Base-by-base conservation (phyloP, 2,113 vertebrate species). In the Aspiorhynchus laticeps region DNA sequence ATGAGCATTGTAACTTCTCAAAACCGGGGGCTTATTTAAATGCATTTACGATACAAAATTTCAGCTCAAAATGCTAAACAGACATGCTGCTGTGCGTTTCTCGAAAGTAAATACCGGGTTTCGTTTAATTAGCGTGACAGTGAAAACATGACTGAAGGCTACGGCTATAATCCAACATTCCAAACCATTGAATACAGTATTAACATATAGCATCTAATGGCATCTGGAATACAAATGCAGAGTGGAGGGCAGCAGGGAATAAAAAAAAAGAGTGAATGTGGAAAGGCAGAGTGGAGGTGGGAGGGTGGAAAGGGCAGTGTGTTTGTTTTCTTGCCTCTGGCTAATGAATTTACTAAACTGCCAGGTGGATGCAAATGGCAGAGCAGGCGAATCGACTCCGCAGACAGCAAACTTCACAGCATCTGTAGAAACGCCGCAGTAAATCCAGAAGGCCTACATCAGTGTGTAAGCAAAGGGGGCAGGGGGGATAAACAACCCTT, bases 261-360 rank as follows among this genome's bases (percentile, higher is more conserved):
- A 83, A 78, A 85, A 38, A 74, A 76, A 85, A 41, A 76, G 79
- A 86, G 41, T 9, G 28, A 80, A 67, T 38, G 41, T 73, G 43
- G 71, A 73, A 80, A 73, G 28, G 77, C 38, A 59, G 51, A 59
- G 7, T 21, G 26, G 76, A 74, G 73, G 67, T 79, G 79, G 48
- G 80, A 51, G 80, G 81, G 36, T 36, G 56, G 26, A 74, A 69
- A 84, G 87, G 74, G 61, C 63, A 46, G 87, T 73, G 46, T 81
- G 82, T 88, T 67, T 89, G 85, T 88, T 87, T 88, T 81, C 53
- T 83, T 86, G 81, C 87, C 88, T 88, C 89, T 80, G 82, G 89
- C 87, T 91, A 86, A 87, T 88, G 86, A 89, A 84, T 88, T 88
- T 61, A 89, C 69, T 73, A 87, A 90, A 91, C 88, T 89, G 79